A percentile compares a stretch with the other conserved stretches of the same genome.
Evolutionary conservation across 2,113 vertebrate genomes (phyloP).

Genomic region (Anolis carolinensis): DNA sequence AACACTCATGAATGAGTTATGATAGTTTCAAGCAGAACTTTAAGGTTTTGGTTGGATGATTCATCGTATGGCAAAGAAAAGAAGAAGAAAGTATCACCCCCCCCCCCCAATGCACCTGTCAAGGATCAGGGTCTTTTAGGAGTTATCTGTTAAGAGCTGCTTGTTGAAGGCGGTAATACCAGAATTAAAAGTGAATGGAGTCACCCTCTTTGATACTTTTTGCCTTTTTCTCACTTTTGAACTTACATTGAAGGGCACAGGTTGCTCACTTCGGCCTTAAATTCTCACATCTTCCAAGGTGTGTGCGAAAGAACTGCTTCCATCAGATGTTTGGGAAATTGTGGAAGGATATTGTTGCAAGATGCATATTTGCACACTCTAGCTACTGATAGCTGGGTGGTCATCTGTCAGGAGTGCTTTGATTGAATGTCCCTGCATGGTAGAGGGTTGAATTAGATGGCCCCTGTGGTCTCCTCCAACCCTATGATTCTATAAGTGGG

Average conservation of each 20-base stretch:
- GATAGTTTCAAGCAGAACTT: slow-evolving; percentile 32
- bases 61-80: not conserved
- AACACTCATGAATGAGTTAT: slow-evolving; percentile 26
- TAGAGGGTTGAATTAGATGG: too few relatives aligned
- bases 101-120: not conserved
- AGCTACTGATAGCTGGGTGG: too few relatives aligned
- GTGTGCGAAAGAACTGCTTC: not conserved
- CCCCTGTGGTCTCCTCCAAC: too few relatives aligned
- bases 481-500: too few relatives aligned
- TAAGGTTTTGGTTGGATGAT: not conserved
- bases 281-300: not conserved
- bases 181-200: not conserved
- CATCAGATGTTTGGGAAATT: not conserved
- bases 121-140: not conserved
- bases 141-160: not conserved
- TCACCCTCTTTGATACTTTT: not conserved
- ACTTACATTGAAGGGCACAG: too few relatives aligned
- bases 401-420: too few relatives aligned
- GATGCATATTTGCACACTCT: too few relatives aligned
- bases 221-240: too few relatives aligned
- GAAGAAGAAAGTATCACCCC: not conserved
- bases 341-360: not conserved
- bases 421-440: too few relatives aligned
- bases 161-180: not conserved
- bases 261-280: too few relatives aligned